These are phyloP conservation scores for Tinea trinotella DNA, from an alignment of 2,888 invertebrate genomes.

Conservation along the genomic window DNA sequence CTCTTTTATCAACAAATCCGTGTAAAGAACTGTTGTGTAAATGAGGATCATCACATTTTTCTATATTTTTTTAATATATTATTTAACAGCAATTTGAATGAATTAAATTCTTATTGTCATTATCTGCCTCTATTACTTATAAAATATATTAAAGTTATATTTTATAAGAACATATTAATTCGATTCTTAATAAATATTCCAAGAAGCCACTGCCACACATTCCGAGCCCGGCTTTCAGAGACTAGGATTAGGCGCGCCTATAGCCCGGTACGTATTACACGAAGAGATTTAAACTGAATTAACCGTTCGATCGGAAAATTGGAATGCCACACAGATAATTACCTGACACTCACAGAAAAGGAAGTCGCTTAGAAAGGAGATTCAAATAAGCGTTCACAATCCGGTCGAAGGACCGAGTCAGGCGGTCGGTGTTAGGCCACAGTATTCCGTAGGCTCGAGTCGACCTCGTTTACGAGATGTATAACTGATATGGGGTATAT, in stretches of 20 bases:
- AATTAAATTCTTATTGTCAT: no score
- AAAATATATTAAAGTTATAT: no score
- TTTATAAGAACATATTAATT: no score
- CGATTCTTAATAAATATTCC: no score
- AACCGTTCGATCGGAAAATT: conserved; percentile 72
- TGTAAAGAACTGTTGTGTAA: no score
- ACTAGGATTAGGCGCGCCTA: conserved; percentile 63
- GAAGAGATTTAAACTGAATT: conserved; percentile 72
- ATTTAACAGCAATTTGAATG: no score
- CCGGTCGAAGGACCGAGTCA: conserved; percentile 44
- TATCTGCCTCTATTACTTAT: no score
- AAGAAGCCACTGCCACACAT: conserved; percentile 28
- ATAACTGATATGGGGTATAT: conserved; percentile 29
- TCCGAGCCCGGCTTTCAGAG: conserved; percentile 35
- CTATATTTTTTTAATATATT: no score
- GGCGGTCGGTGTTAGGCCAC: conserved; percentile 32
- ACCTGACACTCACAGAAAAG: conserved; percentile 73
- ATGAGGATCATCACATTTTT: no score
- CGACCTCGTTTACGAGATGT: conserved; percentile 16
- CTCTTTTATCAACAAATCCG: no score
- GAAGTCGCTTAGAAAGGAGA: conserved; percentile 64
- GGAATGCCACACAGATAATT: conserved; percentile 73
- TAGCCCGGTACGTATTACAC: conserved; percentile 57
- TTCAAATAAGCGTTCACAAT: conserved; percentile 62
- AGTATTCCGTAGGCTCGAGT: conserved; percentile 9